phyloP scores from a whole-genome alignment of 2,888 invertebrate species.

The Dasypogon diadema region DNA sequence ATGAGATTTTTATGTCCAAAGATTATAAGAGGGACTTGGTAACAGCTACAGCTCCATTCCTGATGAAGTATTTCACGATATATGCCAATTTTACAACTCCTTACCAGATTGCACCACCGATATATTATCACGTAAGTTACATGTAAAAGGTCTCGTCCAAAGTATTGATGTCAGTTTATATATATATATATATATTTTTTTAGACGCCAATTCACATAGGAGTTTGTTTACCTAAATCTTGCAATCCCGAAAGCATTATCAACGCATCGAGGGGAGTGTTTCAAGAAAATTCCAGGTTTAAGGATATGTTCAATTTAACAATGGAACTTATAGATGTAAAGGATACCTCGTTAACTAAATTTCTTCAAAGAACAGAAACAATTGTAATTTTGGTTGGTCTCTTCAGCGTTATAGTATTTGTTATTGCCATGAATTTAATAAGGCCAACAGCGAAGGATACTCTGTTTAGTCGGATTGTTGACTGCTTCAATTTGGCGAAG shows the following conservation, averaged over 20 bases:
- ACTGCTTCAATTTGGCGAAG: neutral
- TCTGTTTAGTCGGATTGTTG: neutral
- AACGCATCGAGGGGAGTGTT: neutral
- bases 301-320: neutral
- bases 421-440: neutral
- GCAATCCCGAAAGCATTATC: neutral
- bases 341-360: neutral
- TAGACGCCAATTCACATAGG: neutral
- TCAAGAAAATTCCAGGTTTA: neutral
- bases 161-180: neutral
- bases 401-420: neutral
- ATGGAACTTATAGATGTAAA: neutral
- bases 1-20: neutral
- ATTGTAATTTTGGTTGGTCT: neutral
- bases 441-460: neutral
- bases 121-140: neutral
- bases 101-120: neutral
- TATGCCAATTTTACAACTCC: neutral
- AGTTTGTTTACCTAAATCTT: neutral
- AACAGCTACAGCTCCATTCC: constrained; percentile 1
- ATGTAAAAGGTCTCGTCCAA: no score
- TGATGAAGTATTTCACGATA: neutral
- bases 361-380: neutral
- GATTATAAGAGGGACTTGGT: neutral
- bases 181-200: neutral